A percentile compares a stretch with the other conserved stretches of the same genome.
Evolutionary conservation across 2,888 invertebrate genomes (phyloP).

Genomic region (Acrobasis repandana): DNA sequence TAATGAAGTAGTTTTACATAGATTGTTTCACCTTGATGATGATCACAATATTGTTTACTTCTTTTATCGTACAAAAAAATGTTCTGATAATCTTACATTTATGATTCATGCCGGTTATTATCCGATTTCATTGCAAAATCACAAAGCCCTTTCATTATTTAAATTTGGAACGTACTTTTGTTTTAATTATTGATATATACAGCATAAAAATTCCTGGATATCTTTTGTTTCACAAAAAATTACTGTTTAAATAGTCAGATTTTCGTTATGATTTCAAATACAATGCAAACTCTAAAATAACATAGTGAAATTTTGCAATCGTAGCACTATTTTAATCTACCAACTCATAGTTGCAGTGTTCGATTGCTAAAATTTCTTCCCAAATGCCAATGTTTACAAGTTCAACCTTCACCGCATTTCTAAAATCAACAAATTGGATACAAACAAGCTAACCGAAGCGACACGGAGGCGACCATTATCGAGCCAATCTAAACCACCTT

Average conservation of each 20-base stretch:
- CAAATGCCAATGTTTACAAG: conserved; percentile 3
- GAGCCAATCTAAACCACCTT: conserved; percentile 51
- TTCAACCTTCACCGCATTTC: neutral
- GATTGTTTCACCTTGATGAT: neutral
- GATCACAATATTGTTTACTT: no score
- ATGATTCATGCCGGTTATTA: neutral
- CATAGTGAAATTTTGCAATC: no score
- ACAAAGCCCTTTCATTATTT: neutral
- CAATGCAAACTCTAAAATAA: no score
- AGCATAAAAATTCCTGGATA: no score
- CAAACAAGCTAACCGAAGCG: conserved; percentile 21
- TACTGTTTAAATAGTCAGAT: no score
- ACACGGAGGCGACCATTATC: conserved; percentile 44
- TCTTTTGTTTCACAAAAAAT: no score
- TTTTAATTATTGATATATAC: no score
- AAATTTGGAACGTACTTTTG: no score
- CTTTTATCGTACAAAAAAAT: neutral
- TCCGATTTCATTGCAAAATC: neutral
- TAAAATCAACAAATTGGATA: conserved; percentile 18
- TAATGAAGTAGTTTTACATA: no score
- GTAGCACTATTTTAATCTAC: no score
- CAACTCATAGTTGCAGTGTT: neutral
- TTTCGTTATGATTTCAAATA: no score
- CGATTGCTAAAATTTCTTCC: neutral
- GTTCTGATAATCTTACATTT: neutral